These are phyloP conservation scores for Masticophis lateralis DNA, from an alignment of 2,797 vertebrate genomes.

Conservation along the genomic window DNA sequence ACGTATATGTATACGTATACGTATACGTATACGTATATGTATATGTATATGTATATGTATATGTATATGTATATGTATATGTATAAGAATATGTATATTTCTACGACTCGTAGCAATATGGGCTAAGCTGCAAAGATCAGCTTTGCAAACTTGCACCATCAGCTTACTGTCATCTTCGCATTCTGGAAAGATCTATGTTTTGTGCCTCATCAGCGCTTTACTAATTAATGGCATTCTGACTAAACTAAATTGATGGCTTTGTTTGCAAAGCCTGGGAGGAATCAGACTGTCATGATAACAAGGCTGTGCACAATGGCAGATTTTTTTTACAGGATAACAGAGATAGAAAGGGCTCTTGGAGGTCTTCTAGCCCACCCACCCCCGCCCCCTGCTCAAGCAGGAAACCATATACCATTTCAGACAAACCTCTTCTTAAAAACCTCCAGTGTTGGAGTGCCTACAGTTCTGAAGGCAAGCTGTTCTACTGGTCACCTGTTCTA, in stretches of 20 bases:
- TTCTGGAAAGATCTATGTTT: slow-evolving; percentile 46
- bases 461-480: background rate
- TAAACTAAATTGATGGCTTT: slow-evolving; percentile 55
- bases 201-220: slow-evolving; percentile 58
- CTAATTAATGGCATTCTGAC: slow-evolving; percentile 64
- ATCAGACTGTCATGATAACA: slow-evolving; percentile 42
- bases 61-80: accelerated
- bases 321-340: background rate
- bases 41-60: too few relatives aligned
- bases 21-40: too few relatives aligned
- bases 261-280: slow-evolving; percentile 42
- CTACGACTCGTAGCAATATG: slow-evolving; percentile 22
- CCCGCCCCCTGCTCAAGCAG: background rate
- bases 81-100: background rate
- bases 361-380: background rate
- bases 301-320: slow-evolving; percentile 34
- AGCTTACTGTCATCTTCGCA: slow-evolving; percentile 58
- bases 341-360: background rate
- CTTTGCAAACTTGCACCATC: slow-evolving; percentile 55
- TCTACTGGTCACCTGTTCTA: background rate
- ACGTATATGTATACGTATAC: accelerated
- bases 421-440: background rate
- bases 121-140: slow-evolving; percentile 31
- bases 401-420: background rate
- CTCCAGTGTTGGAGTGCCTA: background rate